Base-by-base conservation (phyloP, 1,140 invertebrate genomes). In the Bombus consobrinus region DNA sequence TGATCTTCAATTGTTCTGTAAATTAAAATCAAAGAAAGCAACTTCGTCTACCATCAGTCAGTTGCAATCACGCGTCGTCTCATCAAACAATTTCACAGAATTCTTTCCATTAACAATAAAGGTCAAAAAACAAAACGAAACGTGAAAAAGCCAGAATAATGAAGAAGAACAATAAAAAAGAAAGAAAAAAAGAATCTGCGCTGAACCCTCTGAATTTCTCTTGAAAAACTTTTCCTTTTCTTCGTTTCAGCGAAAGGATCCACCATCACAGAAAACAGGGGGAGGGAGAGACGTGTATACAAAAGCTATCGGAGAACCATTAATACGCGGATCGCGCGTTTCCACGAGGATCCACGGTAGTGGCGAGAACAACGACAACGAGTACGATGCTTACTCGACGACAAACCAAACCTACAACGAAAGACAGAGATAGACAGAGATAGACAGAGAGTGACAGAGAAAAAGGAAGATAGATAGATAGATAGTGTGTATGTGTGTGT, bases 251-350 rank as follows among this genome's bases (percentile, higher is more conserved):
- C 13, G 72, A 47, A 68, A 83, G 81, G 73, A 82, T 64, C 32
- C 37, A 47, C 12, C n/a, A 28, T 28, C 69, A 9, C 37, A 39
- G 37, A 74, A 25, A 25, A 39, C 32, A 10, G 12, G 43, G 18
- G 57, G 34, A 28, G 47, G 4, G 41, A 28, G 47, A 37, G 12
- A 43, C 41, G 28, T 47, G 39, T 28, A 57, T n/a, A 85, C 69
- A 86, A 76, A 83, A 82, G 79, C 37, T 86, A 86, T 86, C 81
- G 85, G 73, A 57, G 81, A 86, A 53, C 80, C 81, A 86, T 86
- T 86, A 83, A 86, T 86, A 86, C 66, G 53, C 85, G 84, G 80
- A 82, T 76, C 80, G 85, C 73, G 80, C 57, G 73, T 82, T 82
- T 86, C 80, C 75, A 76, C 18, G 81, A 81, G 75, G 47, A 73